Percentiles rank a stretch among this genome's conserved stretches.
phyloP scores from a whole-genome alignment of 2,797 vertebrate species.

The Enteromius afrohamiltoni region DNA sequence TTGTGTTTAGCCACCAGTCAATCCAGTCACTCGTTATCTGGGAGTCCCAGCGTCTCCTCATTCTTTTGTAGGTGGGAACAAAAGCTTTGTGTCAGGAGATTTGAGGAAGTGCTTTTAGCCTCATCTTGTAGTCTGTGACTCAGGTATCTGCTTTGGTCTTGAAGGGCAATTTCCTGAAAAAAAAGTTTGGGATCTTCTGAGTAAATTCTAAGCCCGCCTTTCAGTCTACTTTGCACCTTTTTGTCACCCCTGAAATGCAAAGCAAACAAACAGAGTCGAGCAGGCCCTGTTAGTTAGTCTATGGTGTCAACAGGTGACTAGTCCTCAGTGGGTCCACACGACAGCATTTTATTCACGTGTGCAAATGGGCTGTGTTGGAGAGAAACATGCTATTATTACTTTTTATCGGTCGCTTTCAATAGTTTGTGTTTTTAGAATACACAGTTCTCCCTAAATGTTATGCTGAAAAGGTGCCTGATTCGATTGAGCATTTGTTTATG shows the following conservation, averaged over 20 bases:
- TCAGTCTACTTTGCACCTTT: constrained; percentile 57
- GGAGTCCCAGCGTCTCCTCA: constrained; percentile 68
- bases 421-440: background rate
- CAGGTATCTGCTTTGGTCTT: constrained; percentile 72
- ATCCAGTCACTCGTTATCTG: constrained; percentile 67
- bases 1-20: constrained; percentile 71
- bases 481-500: background rate
- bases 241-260: constrained; percentile 69
- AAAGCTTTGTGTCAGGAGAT: constrained; percentile 73
- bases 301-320: constrained; percentile 56
- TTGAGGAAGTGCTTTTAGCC: constrained; percentile 81
- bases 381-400: background rate
- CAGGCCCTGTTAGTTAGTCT: constrained; percentile 48
- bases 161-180: constrained; percentile 77
- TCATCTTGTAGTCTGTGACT: constrained; percentile 76
- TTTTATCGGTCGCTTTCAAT: background rate
- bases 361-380: constrained; percentile 6
- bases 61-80: constrained; percentile 70
- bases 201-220: constrained; percentile 69
- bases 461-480: background rate
- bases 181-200: constrained; percentile 61
- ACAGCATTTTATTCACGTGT: constrained; percentile 7
- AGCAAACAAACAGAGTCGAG: constrained; percentile 58
- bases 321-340: background rate
- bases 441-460: background rate